These are phyloP conservation scores for Phenganax marumi DNA, from an alignment of 92 coral and sea anemone genomes.

Conservation along the genomic window DNA sequence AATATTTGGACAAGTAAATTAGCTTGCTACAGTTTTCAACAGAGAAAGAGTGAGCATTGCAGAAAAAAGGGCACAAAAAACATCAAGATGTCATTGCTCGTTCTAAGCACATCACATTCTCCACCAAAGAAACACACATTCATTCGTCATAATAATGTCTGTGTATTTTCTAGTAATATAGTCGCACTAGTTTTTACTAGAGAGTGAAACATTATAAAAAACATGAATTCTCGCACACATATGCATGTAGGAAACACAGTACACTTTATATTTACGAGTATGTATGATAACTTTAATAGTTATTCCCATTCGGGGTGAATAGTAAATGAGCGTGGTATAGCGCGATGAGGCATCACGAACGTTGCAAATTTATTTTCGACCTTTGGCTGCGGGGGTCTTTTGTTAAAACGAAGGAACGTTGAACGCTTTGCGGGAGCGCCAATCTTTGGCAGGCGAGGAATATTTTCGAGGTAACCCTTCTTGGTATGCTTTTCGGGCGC, in stretches of 20 bases:
- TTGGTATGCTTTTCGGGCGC: slow-evolving; percentile 43
- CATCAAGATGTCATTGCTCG: no score
- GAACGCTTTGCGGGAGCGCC: slow-evolving; percentile 15
- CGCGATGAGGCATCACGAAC: slow-evolving; percentile 90
- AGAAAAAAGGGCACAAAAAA: no score
- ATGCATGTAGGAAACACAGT: background rate
- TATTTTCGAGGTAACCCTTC: slow-evolving; percentile 19
- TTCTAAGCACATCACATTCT: no score
- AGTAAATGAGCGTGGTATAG: slow-evolving; percentile 70
- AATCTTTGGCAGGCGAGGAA: slow-evolving; percentile 43
- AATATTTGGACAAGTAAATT: no score
- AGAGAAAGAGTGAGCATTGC: no score
- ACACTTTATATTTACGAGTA: background rate
- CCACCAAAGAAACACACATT: no score
- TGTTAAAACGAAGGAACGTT: background rate
- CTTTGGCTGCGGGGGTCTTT: slow-evolving; percentile 28
- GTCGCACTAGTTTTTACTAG: no score
- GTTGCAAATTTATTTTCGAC: slow-evolving; percentile 71
- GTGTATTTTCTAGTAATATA: no score
- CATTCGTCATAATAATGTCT: no score
- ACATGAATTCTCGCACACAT: no score
- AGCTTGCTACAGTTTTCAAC: no score
- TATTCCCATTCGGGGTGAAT: slow-evolving; percentile 84
- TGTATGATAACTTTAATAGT: background rate
- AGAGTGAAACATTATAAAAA: no score